phyloP scores from a whole-genome alignment of 1,140 invertebrate genomes.

The Hesperophylax magnus region DNA sequence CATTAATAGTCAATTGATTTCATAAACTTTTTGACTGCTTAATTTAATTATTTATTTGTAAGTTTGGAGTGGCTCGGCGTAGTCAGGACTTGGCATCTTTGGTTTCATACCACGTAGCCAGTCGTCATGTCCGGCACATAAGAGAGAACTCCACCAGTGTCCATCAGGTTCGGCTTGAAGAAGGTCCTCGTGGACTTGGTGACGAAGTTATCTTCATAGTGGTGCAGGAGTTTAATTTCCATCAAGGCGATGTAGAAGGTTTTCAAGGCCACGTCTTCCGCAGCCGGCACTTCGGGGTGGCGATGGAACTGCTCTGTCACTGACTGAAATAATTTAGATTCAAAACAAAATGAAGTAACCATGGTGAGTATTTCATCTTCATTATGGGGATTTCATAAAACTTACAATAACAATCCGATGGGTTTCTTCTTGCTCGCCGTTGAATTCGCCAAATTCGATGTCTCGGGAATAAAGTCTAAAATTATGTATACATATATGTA shows the following conservation, averaged over 20 bases:
- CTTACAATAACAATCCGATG: constrained; percentile 44
- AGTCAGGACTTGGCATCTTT: too few relatives aligned
- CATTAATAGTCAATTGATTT: too few relatives aligned
- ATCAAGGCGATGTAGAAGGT: constrained; percentile 75
- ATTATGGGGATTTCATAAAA: not conserved
- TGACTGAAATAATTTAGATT: not conserved
- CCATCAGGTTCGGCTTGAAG: constrained; percentile 75
- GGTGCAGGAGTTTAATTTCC: constrained; percentile 78
- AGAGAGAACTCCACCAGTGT: constrained; percentile 75
- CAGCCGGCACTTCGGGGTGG: constrained; percentile 69
- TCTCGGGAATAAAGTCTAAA: constrained; percentile 45
- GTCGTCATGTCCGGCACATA: constrained; percentile 75
- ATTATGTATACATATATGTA: too few relatives aligned
- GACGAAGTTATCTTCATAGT: constrained; percentile 78
- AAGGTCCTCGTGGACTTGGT: constrained; percentile 77
- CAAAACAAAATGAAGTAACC: not conserved
- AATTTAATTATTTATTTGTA: too few relatives aligned
- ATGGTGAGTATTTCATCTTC: not conserved
- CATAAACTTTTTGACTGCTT: too few relatives aligned
- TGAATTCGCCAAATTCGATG: constrained; percentile 43
- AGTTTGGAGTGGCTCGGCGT: too few relatives aligned
- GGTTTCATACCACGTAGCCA: constrained; percentile 72
- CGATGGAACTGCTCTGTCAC: constrained; percentile 74
- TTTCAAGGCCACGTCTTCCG: constrained; percentile 76
- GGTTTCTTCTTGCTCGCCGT: constrained; percentile 26